Conservation (phyloP, 2,113 vertebrate genomes). For the Cynoglossus semilaevis region DNA sequence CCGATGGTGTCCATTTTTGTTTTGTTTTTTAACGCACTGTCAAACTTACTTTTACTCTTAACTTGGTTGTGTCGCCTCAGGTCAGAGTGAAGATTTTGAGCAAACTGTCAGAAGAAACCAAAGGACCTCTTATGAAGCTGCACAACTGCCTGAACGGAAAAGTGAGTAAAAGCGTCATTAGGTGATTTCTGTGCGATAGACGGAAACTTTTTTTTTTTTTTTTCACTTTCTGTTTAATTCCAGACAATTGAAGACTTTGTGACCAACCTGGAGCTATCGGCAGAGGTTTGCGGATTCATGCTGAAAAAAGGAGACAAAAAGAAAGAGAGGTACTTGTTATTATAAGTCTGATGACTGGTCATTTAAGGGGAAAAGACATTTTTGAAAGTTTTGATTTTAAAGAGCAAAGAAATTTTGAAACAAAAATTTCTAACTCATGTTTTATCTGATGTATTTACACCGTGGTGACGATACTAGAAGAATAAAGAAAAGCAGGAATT, state of each 20-base stretch:
- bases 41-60: too few relatives aligned
- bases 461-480: too few relatives aligned
- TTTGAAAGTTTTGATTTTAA: too few relatives aligned
- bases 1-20: too few relatives aligned
- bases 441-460: too few relatives aligned
- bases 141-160: constrained; percentile 89
- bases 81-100: constrained; percentile 88
- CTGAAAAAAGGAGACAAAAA: constrained; percentile 95
- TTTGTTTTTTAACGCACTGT: too few relatives aligned
- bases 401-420: too few relatives aligned
- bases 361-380: too few relatives aligned
- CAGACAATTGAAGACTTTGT: constrained; percentile 92
- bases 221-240: constrained; percentile 1
- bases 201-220: background rate
- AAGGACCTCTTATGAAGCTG: constrained; percentile 85
- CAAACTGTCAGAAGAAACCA: constrained; percentile 88
- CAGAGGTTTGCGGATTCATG: constrained; percentile 90
- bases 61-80: constrained; percentile 60
- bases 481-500: too few relatives aligned
- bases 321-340: constrained; percentile 95
- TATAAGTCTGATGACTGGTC: too few relatives aligned
- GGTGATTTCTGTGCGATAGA: background rate
- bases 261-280: constrained; percentile 80
- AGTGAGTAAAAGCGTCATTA: constrained; percentile 68
- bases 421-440: too few relatives aligned